A percentile compares a stretch with the other conserved stretches of the same genome.
Evolutionary conservation across 2,113 vertebrate genomes (phyloP).

Genomic region (Oreochromis spilurus): DNA sequence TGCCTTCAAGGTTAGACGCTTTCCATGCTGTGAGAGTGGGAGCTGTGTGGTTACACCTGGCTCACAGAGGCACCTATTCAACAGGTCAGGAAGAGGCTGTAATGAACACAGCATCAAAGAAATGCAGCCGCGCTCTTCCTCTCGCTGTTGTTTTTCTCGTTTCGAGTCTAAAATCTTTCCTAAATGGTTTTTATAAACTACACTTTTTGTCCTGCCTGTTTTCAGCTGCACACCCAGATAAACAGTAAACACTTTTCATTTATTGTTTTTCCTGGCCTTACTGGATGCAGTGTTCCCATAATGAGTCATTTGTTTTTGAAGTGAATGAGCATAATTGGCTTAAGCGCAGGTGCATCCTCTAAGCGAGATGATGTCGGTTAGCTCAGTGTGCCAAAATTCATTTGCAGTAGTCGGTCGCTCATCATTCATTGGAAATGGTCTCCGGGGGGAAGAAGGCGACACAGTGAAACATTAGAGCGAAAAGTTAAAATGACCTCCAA

Average conservation of each 20-base stretch:
- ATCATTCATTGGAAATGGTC: not conserved
- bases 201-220: not conserved
- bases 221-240: not conserved
- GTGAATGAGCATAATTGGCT: slow-evolving; percentile 29
- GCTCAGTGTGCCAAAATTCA: not conserved
- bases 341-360: slow-evolving; percentile 37
- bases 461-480: not conserved
- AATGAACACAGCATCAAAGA: slow-evolving; percentile 21
- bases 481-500: not conserved
- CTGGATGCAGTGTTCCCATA: not conserved
- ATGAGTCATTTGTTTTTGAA: slow-evolving; percentile 27
- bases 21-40: slow-evolving; percentile 23
- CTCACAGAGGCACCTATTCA: slow-evolving; percentile 21
- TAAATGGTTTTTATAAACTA: not conserved
- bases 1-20: slow-evolving; percentile 40
- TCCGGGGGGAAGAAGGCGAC: not conserved
- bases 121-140: not conserved
- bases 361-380: slow-evolving; percentile 16
- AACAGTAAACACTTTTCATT: not conserved
- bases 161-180: not conserved
- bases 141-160: not conserved
- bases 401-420: not conserved
- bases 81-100: slow-evolving; percentile 8
- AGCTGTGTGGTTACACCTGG: slow-evolving; percentile 20
- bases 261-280: not conserved